Evolutionary conservation across 2,888 invertebrate genomes (phyloP).

Genomic region (Drosophila affinis): DNA sequence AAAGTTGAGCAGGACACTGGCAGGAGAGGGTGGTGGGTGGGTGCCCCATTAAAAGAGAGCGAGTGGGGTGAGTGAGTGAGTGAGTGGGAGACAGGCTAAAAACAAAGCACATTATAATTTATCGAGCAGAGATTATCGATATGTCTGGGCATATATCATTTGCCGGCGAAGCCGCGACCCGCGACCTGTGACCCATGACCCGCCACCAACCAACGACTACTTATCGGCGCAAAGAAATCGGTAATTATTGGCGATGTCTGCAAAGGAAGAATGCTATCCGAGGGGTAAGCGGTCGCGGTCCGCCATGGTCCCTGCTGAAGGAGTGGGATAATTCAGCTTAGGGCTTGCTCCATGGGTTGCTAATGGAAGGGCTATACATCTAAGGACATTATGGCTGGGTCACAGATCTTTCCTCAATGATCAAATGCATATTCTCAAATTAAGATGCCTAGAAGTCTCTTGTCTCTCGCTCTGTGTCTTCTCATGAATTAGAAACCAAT

Average conservation of each 20-base stretch:
- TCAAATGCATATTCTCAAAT: no score
- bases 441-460: no score
- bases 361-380: no score
- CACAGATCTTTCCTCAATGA: not conserved
- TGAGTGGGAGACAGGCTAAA: no score
- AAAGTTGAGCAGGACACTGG: not conserved
- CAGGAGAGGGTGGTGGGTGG: not conserved
- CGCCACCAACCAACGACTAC: not conserved
- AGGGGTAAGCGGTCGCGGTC: not conserved
- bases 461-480: no score
- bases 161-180: not conserved
- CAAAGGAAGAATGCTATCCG: not conserved
- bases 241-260: constrained; percentile 25
- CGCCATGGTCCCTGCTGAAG: not conserved
- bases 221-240: constrained; percentile 1
- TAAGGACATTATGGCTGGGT: no score
- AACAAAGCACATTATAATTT: constrained; percentile 39
- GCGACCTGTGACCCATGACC: not conserved
- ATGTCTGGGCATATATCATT: constrained; percentile 22
- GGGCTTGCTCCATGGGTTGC: not conserved
- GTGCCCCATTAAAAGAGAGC: not conserved
- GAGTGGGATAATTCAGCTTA: not conserved
- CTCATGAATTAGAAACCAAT: not conserved
- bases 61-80: not conserved
- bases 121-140: constrained; percentile 55